Evolutionary conservation across 2,113 vertebrate species (phyloP), one percentile per base, ranked within the genome.

Genomic region (Brienomyrus longianalis): DNA sequence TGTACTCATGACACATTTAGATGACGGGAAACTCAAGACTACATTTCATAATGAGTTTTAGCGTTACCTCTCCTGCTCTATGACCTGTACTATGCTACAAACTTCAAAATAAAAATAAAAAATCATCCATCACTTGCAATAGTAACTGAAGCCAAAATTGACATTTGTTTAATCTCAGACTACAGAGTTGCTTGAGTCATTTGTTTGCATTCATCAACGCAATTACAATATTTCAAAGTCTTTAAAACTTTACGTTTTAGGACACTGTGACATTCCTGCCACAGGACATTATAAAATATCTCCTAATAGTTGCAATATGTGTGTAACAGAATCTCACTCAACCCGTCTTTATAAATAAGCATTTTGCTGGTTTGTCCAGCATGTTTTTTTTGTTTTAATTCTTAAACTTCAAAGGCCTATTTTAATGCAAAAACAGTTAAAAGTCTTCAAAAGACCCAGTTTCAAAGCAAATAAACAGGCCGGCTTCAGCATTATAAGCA

Each of bases 1-100:
- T 93, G 94, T 93, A 93, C 93, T 95, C 77, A 94, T 94, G 92
- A 92, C 95, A 96, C 94, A 95, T 94, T 93, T 91, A 89, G 91
- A 93, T 93, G 92, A 92, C 90, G 92, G 93, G 95, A 93, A 91
- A 93, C 66, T 83, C 59, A 84, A 84, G 59, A 52, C 87, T 85
- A 77, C 39, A 27, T 54, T 35, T 83, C 39, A n/a, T 54, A 83
- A 59, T 19, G 11, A 27, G 51, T 47, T n/a, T n/a, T 45, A 47
- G 9, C 11, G 9, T 66, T 45, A 62, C 48, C 54, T 86, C 48
- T 51, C 13, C 84, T 52, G 13, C 47, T 23, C 0, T 51, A 31
- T 19, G 13, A 52, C 85, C 39, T n/a, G 39, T 47, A 66, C 19
- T 10, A 17, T 43, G 39, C 56, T 39, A 39, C 62, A 48, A 17